Base-by-base conservation (phyloP, 1,140 invertebrate genomes). In the Mesaphorura yosii region DNA sequence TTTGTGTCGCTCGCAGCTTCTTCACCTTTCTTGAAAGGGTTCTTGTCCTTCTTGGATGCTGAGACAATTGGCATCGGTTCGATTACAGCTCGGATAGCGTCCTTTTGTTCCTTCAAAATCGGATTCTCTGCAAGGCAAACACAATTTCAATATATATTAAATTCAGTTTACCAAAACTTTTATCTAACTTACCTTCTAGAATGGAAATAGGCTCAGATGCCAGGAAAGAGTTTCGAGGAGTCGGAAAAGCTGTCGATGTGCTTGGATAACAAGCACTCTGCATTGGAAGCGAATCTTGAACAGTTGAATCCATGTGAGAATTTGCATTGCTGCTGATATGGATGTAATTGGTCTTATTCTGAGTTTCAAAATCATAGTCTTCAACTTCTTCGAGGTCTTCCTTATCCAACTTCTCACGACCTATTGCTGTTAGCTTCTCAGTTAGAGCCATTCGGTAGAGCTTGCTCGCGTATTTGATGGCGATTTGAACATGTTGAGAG, bases 381-480 rank as follows among this genome's bases (percentile, higher is more conserved):
- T 64, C 60, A 29, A 67, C 66, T 38, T 65, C 57, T 19, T 64
- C 52, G 15, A 40, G 42, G 28, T 65, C 60, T 47, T 67, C 62
- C 27, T 66, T 64, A 40, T 66, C 65, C 48, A 66, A 55, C 51
- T 71, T 67, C n/a, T 59, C 46, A 23, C 54, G 48, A 17, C 64
- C 64, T 40, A 68, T 45, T 22, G 57, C 54, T 1, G 55, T 57
- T 26, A 76, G 66, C 37, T 69, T 67, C 59, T 90, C 82, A 0
- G 83, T 84, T 23, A 96, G 73, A 57, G 83, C 78, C 45, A 80
- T 77, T 62, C 80, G 79, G 29, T 82, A 80, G 0, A 84, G 69
- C 54, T 84, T 79, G 3, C 78, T 78, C 3, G 88, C 85, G 70
- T 93, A 95, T 63, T 88, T 88, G 3, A 88, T 81, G 3, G 88